Percentiles rank a stretch among this genome's conserved stretches.
phyloP scores from a whole-genome alignment of 1,140 invertebrate species.

The Drosophila virilis region DNA sequence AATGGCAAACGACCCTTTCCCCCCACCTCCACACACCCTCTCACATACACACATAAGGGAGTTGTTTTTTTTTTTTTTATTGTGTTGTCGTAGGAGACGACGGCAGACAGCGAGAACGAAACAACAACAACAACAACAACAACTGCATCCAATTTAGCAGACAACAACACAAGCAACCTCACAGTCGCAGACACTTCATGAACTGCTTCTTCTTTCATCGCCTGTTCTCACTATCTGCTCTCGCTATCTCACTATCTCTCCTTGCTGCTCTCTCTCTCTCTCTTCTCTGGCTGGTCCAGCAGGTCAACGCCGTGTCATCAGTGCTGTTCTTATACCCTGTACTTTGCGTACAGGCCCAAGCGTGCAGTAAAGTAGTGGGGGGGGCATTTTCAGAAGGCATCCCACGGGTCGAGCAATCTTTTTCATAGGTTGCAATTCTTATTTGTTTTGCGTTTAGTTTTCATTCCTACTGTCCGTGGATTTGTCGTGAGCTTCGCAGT shows the following conservation, averaged over 20 bases:
- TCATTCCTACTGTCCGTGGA: slow-evolving; percentile 74
- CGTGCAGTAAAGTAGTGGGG: not conserved
- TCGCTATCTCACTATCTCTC: slow-evolving; percentile 10
- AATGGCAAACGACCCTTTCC: slow-evolving; percentile 43
- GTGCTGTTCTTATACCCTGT: slow-evolving; percentile 39
- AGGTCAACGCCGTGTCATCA: slow-evolving; percentile 63
- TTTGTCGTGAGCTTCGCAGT: slow-evolving; percentile 18
- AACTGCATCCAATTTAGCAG: slow-evolving; percentile 72
- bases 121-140: slow-evolving; percentile 23
- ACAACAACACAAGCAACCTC: slow-evolving; percentile 34
- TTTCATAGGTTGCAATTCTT: slow-evolving; percentile 31
- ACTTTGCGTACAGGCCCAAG: not conserved
- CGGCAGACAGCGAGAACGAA: slow-evolving; percentile 29
- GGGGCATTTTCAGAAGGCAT: not conserved
- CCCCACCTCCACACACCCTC: no score
- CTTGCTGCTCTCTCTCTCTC: slow-evolving; percentile 17
- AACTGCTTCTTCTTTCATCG: slow-evolving; percentile 1
- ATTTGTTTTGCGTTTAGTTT: slow-evolving; percentile 48
- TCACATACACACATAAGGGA: slow-evolving; percentile 42
- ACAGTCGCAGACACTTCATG: slow-evolving; percentile 43
- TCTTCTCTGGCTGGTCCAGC: slow-evolving; percentile 28
- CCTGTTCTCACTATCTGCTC: slow-evolving; percentile 10
- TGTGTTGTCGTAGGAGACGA: slow-evolving; percentile 44
- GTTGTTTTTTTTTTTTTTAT: slow-evolving; percentile 42
- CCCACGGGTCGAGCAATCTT: not conserved